Evolutionary conservation across 2,797 vertebrate species (phyloP).

Genomic region (Lophius americanus): DNA sequence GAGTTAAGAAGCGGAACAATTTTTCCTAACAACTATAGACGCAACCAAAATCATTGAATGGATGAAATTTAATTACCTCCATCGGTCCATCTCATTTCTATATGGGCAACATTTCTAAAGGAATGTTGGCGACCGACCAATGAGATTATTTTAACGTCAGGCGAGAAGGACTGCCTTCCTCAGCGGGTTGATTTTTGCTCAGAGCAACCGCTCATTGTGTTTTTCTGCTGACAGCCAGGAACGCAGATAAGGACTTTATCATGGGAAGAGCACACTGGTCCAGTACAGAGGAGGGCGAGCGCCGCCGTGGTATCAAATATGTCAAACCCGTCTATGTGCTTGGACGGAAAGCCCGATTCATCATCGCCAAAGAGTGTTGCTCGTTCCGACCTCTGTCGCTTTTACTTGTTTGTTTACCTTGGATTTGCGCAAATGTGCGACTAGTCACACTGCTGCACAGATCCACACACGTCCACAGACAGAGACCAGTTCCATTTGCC

Average conservation of each 20-base stretch:
- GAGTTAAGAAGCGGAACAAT: too few species aligned
- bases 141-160: conserved; percentile 56
- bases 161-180: conserved; percentile 43
- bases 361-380: conserved; percentile 17
- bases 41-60: too few species aligned
- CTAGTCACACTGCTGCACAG: conserved; percentile 19
- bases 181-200: conserved; percentile 37
- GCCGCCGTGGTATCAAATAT: not conserved
- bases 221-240: conserved; percentile 54
- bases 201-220: conserved; percentile 38
- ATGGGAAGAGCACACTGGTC: conserved; percentile 38
- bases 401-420: conserved; percentile 30
- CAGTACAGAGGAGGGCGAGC: conserved; percentile 17
- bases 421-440: conserved; percentile 37
- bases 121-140: conserved; percentile 21
- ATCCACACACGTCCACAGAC: conserved; percentile 29
- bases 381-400: conserved; percentile 8
- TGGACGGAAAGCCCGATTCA: conserved; percentile 20
- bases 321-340: conserved; percentile 8
- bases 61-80: too few species aligned
- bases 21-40: too few species aligned
- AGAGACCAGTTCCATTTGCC: conserved; percentile 67
- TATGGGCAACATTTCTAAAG: too few species aligned
- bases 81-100: too few species aligned
- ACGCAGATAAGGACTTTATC: conserved; percentile 65